Conservation (phyloP, 2,113 vertebrate genomes). For the Aspiorhynchus laticeps region DNA sequence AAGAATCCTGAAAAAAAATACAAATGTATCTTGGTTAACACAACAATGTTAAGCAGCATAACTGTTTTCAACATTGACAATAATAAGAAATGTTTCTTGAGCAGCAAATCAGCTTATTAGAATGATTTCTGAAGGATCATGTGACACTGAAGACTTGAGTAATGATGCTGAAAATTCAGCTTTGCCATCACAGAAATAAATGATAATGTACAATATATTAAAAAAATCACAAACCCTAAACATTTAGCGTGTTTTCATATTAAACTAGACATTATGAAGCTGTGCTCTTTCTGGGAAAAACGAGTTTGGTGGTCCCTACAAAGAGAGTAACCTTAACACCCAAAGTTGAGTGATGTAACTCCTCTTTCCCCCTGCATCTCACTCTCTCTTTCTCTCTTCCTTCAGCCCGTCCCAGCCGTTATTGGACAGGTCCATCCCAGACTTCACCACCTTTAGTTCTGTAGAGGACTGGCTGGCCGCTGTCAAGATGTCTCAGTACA, state of each 20-base stretch:
- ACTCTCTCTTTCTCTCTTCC: not conserved
- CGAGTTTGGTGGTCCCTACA: not conserved
- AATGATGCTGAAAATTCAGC: not conserved
- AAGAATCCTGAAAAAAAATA: not conserved
- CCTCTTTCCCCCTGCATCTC: not conserved
- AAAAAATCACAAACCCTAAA: not conserved
- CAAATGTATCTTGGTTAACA: not conserved
- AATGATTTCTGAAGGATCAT: not conserved
- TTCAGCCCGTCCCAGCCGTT: constrained; percentile 97
- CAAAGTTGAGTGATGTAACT: not conserved
- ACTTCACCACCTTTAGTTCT: constrained; percentile 98
- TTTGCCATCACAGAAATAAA: not conserved
- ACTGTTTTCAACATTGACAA: not conserved
- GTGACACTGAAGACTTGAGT: not conserved
- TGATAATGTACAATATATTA: not conserved
- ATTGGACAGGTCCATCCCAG: constrained; percentile 95
- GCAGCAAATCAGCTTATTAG: not conserved
- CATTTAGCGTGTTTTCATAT: not conserved
- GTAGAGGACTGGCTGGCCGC: constrained; percentile 97
- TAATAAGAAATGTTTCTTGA: too few species aligned
- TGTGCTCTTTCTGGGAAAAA: not conserved
- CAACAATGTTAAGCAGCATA: not conserved
- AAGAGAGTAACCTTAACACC: not conserved
- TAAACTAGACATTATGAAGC: not conserved
- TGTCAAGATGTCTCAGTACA: constrained; percentile 98